Evolutionary conservation across 2,113 vertebrate genomes (phyloP).

Genomic region (Eudorcas thomsonii): DNA sequence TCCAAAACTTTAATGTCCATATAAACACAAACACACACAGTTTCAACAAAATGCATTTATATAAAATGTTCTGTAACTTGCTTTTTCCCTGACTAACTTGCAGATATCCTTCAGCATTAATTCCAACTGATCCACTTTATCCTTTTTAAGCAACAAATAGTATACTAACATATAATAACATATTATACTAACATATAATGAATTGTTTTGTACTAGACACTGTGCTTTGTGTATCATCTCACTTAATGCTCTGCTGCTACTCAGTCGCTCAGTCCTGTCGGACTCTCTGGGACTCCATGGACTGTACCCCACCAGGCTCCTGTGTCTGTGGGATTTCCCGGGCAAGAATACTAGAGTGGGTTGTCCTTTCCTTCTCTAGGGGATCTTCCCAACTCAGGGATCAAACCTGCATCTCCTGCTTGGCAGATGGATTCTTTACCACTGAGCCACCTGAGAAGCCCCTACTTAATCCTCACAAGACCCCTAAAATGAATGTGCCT

Average conservation of each 20-base stretch:
- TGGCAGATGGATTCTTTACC: neutral
- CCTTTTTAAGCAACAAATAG: neutral
- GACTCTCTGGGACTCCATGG: neutral
- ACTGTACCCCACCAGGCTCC: neutral
- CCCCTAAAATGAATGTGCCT: neutral
- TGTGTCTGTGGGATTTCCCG: neutral
- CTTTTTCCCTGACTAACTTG: neutral
- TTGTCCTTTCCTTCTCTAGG: neutral
- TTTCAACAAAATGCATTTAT: neutral
- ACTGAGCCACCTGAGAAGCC: neutral
- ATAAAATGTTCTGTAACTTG: neutral
- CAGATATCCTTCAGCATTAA: neutral
- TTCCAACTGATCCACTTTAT: neutral
- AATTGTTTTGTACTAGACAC: neutral
- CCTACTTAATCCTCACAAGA: neutral
- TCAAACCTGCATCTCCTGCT: neutral
- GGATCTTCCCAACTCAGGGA: neutral
- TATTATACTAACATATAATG: neutral
- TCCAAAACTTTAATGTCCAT: neutral
- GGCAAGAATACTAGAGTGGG: neutral
- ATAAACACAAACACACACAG: neutral
- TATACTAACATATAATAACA: neutral
- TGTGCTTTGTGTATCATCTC: slow-evolving; percentile 6
- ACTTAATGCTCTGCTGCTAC: neutral
- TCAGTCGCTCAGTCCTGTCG: neutral